Evolutionary conservation across 2,113 vertebrate species (phyloP).

Genomic region (Abramis brama): DNA sequence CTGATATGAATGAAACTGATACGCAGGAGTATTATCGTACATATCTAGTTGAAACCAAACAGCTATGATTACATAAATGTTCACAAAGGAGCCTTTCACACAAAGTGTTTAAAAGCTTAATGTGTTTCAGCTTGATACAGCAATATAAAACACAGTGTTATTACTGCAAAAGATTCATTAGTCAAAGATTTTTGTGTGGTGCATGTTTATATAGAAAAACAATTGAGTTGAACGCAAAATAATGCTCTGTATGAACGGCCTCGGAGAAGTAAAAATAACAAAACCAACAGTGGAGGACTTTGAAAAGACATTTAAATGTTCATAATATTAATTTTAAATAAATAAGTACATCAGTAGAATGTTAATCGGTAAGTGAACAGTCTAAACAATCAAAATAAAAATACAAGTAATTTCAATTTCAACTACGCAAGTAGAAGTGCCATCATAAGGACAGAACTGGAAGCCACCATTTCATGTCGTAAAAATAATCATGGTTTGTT

Average conservation of each 20-base stretch:
- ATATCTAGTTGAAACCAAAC: neutral
- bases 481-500: neutral
- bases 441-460: neutral
- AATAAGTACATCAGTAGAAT: conserved; percentile 18
- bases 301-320: neutral
- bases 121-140: neutral
- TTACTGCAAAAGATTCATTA: neutral
- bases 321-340: neutral
- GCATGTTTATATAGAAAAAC: neutral
- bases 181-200: neutral
- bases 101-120: neutral
- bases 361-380: neutral
- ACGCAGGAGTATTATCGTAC: neutral
- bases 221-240: neutral
- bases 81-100: neutral
- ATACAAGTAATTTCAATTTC: neutral
- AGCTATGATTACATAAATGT: neutral
- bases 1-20: conserved; percentile 20
- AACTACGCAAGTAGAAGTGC: neutral
- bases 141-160: neutral
- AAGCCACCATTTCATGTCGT: neutral
- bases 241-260: neutral
- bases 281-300: conserved; percentile 17
- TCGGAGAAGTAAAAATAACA: neutral
- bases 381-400: neutral